These are phyloP conservation scores for Diarsia rubi DNA, from an alignment of 2,888 invertebrate species.

Conservation along the genomic window DNA sequence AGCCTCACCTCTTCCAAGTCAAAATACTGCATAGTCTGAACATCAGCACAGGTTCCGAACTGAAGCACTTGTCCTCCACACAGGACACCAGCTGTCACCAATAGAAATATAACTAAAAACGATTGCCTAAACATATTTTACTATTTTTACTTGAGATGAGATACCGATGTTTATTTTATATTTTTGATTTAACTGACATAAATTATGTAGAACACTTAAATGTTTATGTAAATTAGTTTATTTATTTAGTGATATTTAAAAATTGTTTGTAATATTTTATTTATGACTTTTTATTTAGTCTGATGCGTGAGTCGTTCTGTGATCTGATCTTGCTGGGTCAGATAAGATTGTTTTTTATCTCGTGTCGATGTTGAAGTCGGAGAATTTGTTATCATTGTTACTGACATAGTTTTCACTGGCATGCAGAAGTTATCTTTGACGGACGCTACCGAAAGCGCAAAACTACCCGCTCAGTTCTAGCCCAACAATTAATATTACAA, in stretches of 20 bases:
- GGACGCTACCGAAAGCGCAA: too few relatives aligned
- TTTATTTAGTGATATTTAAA: background rate
- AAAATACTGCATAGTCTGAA: slow-evolving; percentile 82
- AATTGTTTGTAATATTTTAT: background rate
- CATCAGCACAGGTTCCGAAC: slow-evolving; percentile 80
- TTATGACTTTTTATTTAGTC: slow-evolving; percentile 35
- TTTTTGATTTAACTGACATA: background rate
- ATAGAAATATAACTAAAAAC: slow-evolving; percentile 56
- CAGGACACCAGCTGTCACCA: slow-evolving; percentile 57
- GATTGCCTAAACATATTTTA: slow-evolving; percentile 66
- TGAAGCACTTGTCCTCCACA: slow-evolving; percentile 79
- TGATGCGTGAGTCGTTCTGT: slow-evolving; percentile 21
- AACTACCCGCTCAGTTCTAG: too few relatives aligned
- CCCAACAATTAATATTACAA: too few relatives aligned
- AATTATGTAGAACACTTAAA: background rate
- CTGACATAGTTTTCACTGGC: background rate
- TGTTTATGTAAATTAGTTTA: background rate
- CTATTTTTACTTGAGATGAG: background rate
- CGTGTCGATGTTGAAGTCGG: slow-evolving; percentile 43
- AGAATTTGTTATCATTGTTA: slow-evolving; percentile 15
- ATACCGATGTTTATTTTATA: background rate
- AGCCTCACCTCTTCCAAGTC: slow-evolving; percentile 81
- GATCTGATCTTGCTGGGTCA: slow-evolving; percentile 18
- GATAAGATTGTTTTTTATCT: slow-evolving; percentile 54
- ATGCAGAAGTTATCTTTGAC: background rate